Evolutionary conservation across 2,113 vertebrate species (phyloP).

Genomic region (Nesoenas mayeri): DNA sequence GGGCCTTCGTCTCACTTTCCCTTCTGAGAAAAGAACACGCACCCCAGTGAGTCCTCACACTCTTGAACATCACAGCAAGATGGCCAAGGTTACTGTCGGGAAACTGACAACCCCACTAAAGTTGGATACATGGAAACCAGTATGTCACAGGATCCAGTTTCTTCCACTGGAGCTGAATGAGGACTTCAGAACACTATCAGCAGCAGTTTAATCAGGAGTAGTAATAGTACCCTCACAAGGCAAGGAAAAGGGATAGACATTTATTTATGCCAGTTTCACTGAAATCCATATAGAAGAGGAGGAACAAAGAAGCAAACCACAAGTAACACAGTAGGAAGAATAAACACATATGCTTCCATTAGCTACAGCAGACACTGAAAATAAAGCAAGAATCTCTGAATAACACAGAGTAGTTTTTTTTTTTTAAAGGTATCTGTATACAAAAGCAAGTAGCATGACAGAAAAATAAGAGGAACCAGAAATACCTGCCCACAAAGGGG

Average conservation of each 20-base stretch:
- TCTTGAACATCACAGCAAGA: not conserved
- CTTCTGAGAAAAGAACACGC: rapidly evolving
- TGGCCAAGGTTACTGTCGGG: not conserved
- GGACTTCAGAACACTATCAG: not conserved
- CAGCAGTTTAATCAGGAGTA: not conserved
- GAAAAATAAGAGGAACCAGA: conserved; percentile 62
- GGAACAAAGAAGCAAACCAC: not conserved
- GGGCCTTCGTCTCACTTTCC: not conserved
- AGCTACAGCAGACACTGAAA: not conserved
- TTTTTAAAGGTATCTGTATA: not conserved
- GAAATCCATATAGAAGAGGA: not conserved
- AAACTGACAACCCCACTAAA: not conserved
- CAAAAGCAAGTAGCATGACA: conserved; percentile 34
- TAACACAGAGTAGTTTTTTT: not conserved
- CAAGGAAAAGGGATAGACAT: not conserved
- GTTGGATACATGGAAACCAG: not conserved
- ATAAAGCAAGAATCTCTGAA: not conserved
- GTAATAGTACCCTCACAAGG: not conserved
- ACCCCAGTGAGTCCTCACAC: not conserved
- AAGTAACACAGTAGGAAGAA: not conserved
- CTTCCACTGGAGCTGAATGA: not conserved
- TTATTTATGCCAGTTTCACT: not conserved
- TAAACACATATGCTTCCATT: not conserved
- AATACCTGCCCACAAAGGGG: conserved; percentile 63
- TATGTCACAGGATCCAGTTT: not conserved